phyloP scores from a whole-genome alignment of 2,888 invertebrate species.

The Andrena marginata region DNA sequence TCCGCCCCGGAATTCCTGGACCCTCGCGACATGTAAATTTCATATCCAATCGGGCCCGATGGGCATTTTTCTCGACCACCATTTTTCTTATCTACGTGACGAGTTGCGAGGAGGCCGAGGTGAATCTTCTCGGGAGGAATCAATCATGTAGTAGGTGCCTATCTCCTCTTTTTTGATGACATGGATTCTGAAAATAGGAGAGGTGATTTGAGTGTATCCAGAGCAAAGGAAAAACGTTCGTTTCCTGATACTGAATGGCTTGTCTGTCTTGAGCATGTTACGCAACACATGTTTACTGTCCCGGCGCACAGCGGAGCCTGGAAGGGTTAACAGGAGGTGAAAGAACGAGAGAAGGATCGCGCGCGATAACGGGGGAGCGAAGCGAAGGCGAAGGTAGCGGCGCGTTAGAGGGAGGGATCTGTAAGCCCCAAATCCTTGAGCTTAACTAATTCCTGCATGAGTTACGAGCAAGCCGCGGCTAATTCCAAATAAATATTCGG shows the following conservation, averaged over 20 bases:
- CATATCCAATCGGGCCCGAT: constrained; percentile 29
- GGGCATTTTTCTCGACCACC: constrained; percentile 20
- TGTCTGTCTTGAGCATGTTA: constrained; percentile 7
- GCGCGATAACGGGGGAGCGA: constrained; percentile 72
- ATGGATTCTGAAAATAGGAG: too few species aligned
- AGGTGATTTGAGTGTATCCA: too few species aligned
- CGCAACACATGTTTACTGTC: not conserved
- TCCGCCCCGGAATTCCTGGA: constrained; percentile 47
- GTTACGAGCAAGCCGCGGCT: constrained; percentile 82
- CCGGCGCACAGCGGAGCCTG: not conserved
- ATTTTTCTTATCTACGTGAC: not conserved
- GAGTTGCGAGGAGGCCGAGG: too few species aligned
- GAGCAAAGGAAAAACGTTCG: too few species aligned
- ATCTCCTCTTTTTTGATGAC: too few species aligned
- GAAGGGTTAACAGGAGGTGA: constrained; percentile 46
- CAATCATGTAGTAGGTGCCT: too few species aligned
- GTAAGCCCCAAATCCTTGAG: constrained; percentile 83
- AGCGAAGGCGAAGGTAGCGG: constrained; percentile 60
- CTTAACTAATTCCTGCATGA: constrained; percentile 84
- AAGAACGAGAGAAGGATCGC: constrained; percentile 61
- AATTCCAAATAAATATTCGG: constrained; percentile 85
- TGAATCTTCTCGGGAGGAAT: too few species aligned
- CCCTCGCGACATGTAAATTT: constrained; percentile 51
- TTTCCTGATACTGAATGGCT: too few species aligned
- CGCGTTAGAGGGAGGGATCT: constrained; percentile 70